Conservation (phyloP, 1,140 invertebrate genomes). For the Sesamia nonagrioides region DNA sequence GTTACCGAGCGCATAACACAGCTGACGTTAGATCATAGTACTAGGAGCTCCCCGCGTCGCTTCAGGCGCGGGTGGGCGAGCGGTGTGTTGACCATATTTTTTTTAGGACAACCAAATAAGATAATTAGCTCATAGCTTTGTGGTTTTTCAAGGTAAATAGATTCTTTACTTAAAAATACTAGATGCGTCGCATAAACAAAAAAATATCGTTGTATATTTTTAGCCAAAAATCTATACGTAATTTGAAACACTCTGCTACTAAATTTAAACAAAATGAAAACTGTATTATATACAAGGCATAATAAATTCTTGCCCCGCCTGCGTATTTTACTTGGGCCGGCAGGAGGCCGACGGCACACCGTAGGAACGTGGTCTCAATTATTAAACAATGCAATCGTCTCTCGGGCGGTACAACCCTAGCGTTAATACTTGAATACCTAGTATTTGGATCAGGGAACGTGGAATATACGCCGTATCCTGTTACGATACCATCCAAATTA, state of each 20-base stretch:
- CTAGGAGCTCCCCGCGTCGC: too few relatives aligned
- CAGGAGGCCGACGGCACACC: constrained; percentile 59
- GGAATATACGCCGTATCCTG: constrained; percentile 50
- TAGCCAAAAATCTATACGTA: too few relatives aligned
- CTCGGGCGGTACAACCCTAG: constrained; percentile 67
- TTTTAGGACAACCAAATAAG: too few relatives aligned
- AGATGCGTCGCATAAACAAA: too few relatives aligned
- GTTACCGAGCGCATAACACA: too few relatives aligned
- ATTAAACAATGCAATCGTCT: constrained; percentile 84
- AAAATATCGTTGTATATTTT: too few relatives aligned
- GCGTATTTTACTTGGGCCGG: constrained; percentile 22
- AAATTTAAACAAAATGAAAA: constrained; percentile 29
- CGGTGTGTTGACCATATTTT: too few relatives aligned
- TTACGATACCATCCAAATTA: constrained; percentile 48
- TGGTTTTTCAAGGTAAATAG: too few relatives aligned
- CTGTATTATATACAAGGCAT: not conserved
- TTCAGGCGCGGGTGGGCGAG: too few relatives aligned
- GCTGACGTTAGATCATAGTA: too few relatives aligned
- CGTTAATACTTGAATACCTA: constrained; percentile 84
- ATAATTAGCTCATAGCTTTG: too few relatives aligned
- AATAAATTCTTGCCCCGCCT: constrained; percentile 21
- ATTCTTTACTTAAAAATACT: too few relatives aligned
- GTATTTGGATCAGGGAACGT: constrained; percentile 78
- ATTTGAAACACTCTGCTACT: not conserved
- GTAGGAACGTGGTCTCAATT: constrained; percentile 78